Percentiles rank a stretch among this genome's conserved stretches.
phyloP scores from a whole-genome alignment of 2,113 vertebrate species.

The Halcyon malimbica region DNA sequence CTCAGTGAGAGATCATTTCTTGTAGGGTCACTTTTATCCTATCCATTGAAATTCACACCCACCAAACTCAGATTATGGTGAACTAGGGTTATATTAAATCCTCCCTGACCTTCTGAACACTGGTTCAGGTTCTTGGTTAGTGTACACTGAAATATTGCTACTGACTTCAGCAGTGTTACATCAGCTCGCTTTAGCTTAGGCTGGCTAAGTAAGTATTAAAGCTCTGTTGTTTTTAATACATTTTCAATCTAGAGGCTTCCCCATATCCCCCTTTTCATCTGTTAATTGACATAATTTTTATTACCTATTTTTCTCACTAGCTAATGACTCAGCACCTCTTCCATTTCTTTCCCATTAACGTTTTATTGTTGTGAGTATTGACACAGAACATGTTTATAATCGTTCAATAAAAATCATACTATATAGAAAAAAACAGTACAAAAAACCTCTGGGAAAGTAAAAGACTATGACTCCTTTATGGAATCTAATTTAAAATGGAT shows the following conservation, averaged over 20 bases:
- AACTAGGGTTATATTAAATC: background rate
- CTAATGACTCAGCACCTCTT: constrained; percentile 55
- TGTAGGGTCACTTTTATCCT: background rate
- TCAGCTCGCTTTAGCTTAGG: background rate
- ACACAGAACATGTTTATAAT: constrained; percentile 50
- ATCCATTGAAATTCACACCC: background rate
- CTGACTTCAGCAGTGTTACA: background rate
- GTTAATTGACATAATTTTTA: constrained; percentile 61
- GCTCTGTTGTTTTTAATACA: background rate
- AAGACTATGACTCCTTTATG: background rate
- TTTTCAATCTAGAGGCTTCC: constrained; percentile 55
- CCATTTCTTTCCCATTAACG: constrained; percentile 25
- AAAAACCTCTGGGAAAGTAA: constrained; percentile 49
- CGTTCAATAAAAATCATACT: background rate
- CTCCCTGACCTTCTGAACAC: background rate
- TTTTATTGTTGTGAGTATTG: constrained; percentile 61
- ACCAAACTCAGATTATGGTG: background rate
- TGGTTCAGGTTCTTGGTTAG: background rate
- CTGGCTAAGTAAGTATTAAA: constrained; percentile 29
- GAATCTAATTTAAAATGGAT: constrained; percentile 45
- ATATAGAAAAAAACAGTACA: background rate
- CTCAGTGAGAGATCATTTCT: background rate
- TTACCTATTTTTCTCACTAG: constrained; percentile 43
- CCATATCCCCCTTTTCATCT: constrained; percentile 57
- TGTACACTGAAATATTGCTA: background rate